Base-by-base conservation (phyloP, 2,113 vertebrate species). In the Carollia perspicillata region DNA sequence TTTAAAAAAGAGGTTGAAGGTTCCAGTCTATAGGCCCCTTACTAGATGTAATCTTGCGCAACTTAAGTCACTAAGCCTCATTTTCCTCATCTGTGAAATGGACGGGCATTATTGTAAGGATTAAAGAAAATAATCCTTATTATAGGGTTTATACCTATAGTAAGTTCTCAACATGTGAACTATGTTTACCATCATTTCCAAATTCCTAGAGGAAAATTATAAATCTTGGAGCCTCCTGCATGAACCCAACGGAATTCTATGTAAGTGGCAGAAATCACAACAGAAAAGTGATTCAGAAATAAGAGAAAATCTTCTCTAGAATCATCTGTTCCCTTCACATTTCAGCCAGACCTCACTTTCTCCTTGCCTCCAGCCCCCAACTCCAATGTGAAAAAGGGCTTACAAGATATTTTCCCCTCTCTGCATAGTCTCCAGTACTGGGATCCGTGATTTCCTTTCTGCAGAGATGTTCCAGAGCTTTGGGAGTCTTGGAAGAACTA, bases 111-210 rank as follows among this genome's bases (percentile, higher is more conserved):
- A 79, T 65, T 95, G 22, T 47, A 84, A 92, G 37, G 40, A 44
- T 92, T 55, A 94, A 96, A 93, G 94, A 84, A 94, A 91, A 89
- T 69, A 80, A 66, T 49, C 22, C 51, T 49, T 3, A 55, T 42
- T 17, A 6, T 44, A 84, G 49, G 35, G 28, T 30, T 86, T 77
- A 42, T 78, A 77, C n/a, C 28, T 58, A 80, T 1, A 63, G 63
- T 47, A 55, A 87, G 5, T 1, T 30, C 5, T 93, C 65, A 75
- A 71, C 63, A 20, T 18, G 26, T 68, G 87, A 77, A 17, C 8
- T n/a, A 4, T 35, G 44, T 80, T 80, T 86, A 58, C 28, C 71
- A 58, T 93, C 55, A 77, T 74, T 84, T 87, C 53, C 66, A 49
- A 90, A 78, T 74, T 81, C 22, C 28, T 63, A 8, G 40, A 84